These are phyloP conservation scores for Tigriopus californicus DNA, from an alignment of 2,888 invertebrate species.

Conservation along the genomic window DNA sequence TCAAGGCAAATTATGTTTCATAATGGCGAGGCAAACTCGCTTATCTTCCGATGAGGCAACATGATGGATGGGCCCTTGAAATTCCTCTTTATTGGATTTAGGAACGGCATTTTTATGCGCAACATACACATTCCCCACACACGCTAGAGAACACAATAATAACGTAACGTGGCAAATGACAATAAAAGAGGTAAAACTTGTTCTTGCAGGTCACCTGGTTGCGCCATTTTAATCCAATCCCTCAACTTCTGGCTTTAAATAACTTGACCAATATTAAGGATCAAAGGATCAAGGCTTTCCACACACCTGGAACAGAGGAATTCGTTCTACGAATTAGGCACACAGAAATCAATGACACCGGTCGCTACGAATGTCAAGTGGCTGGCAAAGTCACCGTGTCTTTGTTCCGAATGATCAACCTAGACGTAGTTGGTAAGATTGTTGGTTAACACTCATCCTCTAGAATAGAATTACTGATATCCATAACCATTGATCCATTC, in stretches of 20 bases:
- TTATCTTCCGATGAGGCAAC: too few relatives aligned
- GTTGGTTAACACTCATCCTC: too few relatives aligned
- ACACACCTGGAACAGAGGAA: constrained; percentile 3
- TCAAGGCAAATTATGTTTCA: too few relatives aligned
- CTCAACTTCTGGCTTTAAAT: constrained; percentile 4
- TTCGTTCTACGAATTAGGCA: background rate
- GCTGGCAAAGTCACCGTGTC: background rate
- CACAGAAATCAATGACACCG: background rate
- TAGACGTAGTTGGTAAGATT: background rate
- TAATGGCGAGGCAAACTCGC: too few relatives aligned
- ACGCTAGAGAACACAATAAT: too few relatives aligned
- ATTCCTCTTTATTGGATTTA: too few relatives aligned
- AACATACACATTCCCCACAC: too few relatives aligned
- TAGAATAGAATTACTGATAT: too few relatives aligned
- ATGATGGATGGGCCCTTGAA: too few relatives aligned
- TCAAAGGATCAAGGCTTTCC: background rate
- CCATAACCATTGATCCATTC: too few relatives aligned
- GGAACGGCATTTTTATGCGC: too few relatives aligned
- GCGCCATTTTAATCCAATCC: background rate
- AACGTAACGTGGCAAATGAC: too few relatives aligned
- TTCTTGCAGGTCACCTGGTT: background rate
- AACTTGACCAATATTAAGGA: constrained; percentile 2
- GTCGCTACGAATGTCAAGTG: constrained; percentile 7
- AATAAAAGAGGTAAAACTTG: background rate
- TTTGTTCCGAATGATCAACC: background rate